Evolutionary conservation across 2,797 vertebrate genomes (phyloP), one percentile per base, ranked within the genome.

Genomic region (Xenopus petersii): DNA sequence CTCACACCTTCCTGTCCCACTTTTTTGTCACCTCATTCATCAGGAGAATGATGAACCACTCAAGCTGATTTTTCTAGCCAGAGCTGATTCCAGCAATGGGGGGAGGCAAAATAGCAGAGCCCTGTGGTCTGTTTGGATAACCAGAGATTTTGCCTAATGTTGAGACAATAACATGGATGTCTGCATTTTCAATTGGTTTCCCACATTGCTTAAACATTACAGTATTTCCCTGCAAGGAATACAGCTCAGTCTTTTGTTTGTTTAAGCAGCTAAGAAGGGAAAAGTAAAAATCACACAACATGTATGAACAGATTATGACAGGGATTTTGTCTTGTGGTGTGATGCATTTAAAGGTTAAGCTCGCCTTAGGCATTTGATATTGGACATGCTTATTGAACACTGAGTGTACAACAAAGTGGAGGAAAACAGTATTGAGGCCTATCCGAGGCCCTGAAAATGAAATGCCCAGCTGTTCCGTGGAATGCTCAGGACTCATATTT

Each of bases 401-500:
- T 36, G 30, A 48, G 30, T 64, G 63, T 24, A 33, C 8, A 78
- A 78, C 70, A 78, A 30, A 30, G 26, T 30, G 26, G 26, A 30
- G 26, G 26, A 30, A 30, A 30, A 78, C 49, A 12, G 49, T 1
- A 71, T 61, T 70, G 33, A 73, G 64, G 51, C 17, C 12, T 12
- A 10, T 51, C 11, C 51, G 10, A 2, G 21, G 12, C 10, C 12
- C 10, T 62, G 77, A 70, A 79, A 79, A 79, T 79, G 62, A 8
- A 46, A 61, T 70, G 30, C 61, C 77, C 77, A 79, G 77, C 77
- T 79, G 77, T 79, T 68, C 30, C 0, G 48, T 10, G 77, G 67
- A 79, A 79, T 74, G 67, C 64, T 24, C 46, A 12, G 24, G 58
- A 46, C 42, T 79, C 76, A 79, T 10, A 65, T 79, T 79, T 79